These are phyloP conservation scores for Dendrolimus punctatus DNA, from an alignment of 1,140 invertebrate genomes.

Conservation along the genomic window DNA sequence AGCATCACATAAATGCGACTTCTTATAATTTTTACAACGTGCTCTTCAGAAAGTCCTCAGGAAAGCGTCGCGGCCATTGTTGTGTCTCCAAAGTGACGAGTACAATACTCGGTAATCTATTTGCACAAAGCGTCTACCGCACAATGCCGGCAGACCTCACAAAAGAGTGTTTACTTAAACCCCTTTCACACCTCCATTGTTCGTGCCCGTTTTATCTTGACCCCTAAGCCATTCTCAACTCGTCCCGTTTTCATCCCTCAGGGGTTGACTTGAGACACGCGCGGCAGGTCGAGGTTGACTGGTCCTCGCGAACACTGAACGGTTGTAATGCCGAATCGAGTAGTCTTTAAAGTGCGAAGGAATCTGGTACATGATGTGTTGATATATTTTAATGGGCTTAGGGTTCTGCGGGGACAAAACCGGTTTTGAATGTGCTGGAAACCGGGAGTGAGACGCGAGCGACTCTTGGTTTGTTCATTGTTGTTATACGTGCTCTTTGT, in stretches of 20 bases:
- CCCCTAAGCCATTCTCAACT: slow-evolving; percentile 10
- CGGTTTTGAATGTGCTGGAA: too few relatives aligned
- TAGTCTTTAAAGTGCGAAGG: slow-evolving; percentile 22
- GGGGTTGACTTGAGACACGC: background rate
- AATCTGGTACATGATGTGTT: slow-evolving; percentile 28
- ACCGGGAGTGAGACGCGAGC: too few relatives aligned
- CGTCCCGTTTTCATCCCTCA: background rate
- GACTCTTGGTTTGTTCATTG: too few relatives aligned
- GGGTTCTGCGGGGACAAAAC: slow-evolving; percentile 4
- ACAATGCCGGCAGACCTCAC: slow-evolving; percentile 29
- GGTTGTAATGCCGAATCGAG: slow-evolving; percentile 27
- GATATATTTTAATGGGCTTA: slow-evolving; percentile 16
- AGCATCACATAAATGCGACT: too few relatives aligned
- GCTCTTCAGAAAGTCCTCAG: background rate
- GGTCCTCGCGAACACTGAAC: slow-evolving; percentile 19
- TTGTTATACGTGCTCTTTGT: too few relatives aligned
- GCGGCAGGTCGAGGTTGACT: slow-evolving; percentile 13
- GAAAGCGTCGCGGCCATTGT: slow-evolving; percentile 1
- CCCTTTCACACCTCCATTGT: slow-evolving; percentile 44
- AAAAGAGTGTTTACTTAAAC: slow-evolving; percentile 46
- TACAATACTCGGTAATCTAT: slow-evolving; percentile 33
- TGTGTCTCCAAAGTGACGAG: slow-evolving; percentile 7
- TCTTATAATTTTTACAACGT: too few relatives aligned
- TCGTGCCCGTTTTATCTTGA: slow-evolving; percentile 15
- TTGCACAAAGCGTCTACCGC: slow-evolving; percentile 25